Percentiles rank a stretch among this genome's conserved stretches.
phyloP scores from a whole-genome alignment of 2,888 invertebrate species.

The Rhorus exstirpatorius region DNA sequence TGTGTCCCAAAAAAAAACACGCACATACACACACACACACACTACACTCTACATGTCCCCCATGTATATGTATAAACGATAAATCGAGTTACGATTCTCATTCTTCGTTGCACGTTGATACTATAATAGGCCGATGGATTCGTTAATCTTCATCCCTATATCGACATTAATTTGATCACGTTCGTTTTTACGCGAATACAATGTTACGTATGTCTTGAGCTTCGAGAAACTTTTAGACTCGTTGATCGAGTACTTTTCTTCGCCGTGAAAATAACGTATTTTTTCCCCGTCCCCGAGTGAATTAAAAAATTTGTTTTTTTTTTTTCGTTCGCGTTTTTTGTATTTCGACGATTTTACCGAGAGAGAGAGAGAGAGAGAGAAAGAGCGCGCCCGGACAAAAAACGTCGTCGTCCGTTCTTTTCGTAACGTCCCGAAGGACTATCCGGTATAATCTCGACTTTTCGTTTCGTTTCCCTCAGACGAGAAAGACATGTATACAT shows the following conservation, averaged over 20 bases:
- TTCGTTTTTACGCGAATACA: no score
- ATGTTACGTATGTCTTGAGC: no score
- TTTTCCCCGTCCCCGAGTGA: neutral
- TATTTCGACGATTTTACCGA: constrained; percentile 4
- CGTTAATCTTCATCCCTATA: neutral
- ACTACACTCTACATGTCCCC: constrained; percentile 1
- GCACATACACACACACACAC: neutral
- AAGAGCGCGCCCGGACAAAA: constrained; percentile 25
- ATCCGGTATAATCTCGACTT: constrained; percentile 74
- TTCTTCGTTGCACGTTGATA: neutral
- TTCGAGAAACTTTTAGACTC: no score
- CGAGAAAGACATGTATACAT: constrained; percentile 71
- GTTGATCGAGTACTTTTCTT: no score
- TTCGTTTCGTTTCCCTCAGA: constrained; percentile 70
- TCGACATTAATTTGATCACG: no score
- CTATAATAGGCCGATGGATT: neutral
- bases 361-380: no score
- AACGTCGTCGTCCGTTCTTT: constrained; percentile 55
- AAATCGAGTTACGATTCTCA: constrained; percentile 1
- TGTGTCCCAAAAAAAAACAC: constrained; percentile 10
- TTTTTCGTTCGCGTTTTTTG: no score
- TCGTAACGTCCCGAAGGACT: constrained; percentile 75
- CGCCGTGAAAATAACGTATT: no score
- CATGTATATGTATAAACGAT: neutral
- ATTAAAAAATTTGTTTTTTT: no score